Base-by-base conservation (phyloP, 1,140 invertebrate species). In the Helicoverpa armigera region DNA sequence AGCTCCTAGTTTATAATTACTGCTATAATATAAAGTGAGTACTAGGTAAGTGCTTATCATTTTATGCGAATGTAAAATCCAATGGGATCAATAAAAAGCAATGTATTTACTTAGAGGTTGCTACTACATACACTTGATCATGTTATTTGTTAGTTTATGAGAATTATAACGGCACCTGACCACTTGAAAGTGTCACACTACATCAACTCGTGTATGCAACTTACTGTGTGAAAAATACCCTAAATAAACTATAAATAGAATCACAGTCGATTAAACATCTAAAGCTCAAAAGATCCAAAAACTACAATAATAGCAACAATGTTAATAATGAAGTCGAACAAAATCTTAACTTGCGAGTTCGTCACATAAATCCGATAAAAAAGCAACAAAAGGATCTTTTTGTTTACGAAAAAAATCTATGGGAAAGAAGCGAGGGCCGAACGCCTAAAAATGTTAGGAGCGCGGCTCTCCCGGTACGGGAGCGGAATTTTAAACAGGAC, bases 401-500 rank as follows among this genome's bases (percentile, higher is more conserved):
- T 83, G 85, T 81, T 61, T 43, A 61, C 18, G 18, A 82, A 84
- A 87, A 88, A 89, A 87, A 87, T 80, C 81, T 80, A 89, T 90
- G 90, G 84, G 88, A 91, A 89, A 83, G 83, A 82, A 87, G 81
- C 84, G 83, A 85, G 82, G 82, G 80, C 78, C 81, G 85, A 81
- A 90, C 90, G 90, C 89, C 87, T 87, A 91, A 92, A 88, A 88
- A 92, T 94, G 90, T 92, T 85, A 53, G 87, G 87, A 86, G 80
- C 85, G 87, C 87, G 83, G 80, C 85, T 83, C 79, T 79, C 48
- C 63, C 73, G 53, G 85, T 85, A 93, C 92, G 90, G 82, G 86
- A 88, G 82, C 54, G 89, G 92, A 93, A 93, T 93, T 88, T 92
- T 89, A 92, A 92, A 89, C 76, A 92, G 87, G 82, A 84, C 81